Conservation (phyloP, 2,888 invertebrate genomes). For the Plebejus argus region DNA sequence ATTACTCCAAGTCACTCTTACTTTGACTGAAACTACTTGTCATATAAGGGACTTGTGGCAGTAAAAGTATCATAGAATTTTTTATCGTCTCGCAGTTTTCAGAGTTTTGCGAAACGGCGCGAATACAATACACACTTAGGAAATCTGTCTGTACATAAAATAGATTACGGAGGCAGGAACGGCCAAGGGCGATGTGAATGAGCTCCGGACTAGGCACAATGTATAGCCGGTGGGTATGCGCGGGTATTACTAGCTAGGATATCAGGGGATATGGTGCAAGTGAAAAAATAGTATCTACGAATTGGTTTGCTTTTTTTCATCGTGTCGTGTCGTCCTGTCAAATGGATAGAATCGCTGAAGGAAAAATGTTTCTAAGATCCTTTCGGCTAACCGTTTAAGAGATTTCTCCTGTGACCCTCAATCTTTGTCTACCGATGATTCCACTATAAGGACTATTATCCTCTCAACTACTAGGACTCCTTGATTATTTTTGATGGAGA, state of each 20-base stretch:
- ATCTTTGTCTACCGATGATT: neutral
- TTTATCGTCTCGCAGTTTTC: conserved; percentile 32
- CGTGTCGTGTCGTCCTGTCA: too few relatives aligned
- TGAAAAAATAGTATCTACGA: conserved; percentile 25
- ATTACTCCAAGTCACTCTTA: neutral
- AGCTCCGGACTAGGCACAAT: conserved; percentile 52
- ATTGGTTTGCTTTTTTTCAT: neutral
- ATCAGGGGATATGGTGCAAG: conserved; percentile 45
- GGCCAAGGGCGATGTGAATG: conserved; percentile 46
- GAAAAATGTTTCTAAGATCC: neutral
- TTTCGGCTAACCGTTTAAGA: too few relatives aligned
- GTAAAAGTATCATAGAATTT: conserved; percentile 24
- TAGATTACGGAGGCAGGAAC: conserved; percentile 46
- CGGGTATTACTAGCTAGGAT: conserved; percentile 59
- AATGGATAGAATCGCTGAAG: neutral
- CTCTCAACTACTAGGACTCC: neutral
- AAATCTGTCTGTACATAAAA: conserved; percentile 46
- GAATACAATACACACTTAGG: conserved; percentile 43
- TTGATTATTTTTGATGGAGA: neutral
- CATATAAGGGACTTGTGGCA: neutral
- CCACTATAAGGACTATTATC: neutral
- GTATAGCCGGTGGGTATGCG: conserved; percentile 57
- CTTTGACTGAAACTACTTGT: neutral
- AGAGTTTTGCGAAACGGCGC: conserved; percentile 36
- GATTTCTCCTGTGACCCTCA: neutral